Evolutionary conservation across 2,888 invertebrate genomes (phyloP).

Genomic region (Hydropsyche betteni): DNA sequence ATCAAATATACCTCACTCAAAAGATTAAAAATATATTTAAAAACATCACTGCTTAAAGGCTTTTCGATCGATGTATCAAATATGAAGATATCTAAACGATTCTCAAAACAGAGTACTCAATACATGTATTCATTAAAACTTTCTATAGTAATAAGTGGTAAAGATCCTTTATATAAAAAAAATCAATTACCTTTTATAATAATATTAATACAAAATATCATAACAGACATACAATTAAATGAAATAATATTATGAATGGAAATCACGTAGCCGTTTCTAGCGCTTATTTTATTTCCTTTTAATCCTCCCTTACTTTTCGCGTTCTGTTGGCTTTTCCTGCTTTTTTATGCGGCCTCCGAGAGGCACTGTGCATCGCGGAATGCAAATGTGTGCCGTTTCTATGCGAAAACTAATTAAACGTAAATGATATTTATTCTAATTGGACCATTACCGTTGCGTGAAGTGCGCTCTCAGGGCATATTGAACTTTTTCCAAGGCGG

Average conservation of each 20-base stretch:
- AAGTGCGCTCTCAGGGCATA: constrained; percentile 34
- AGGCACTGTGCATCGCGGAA: constrained; percentile 32
- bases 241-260: constrained; percentile 27
- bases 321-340: constrained; percentile 7
- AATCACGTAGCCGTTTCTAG: constrained; percentile 33
- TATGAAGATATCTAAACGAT: too few species aligned
- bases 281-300: constrained; percentile 35
- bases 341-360: constrained; percentile 1
- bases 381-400: constrained; percentile 47
- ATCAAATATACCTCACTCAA: too few species aligned
- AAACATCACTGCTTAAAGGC: too few species aligned
- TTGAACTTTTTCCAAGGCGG: constrained; percentile 12
- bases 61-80: too few species aligned
- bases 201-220: too few species aligned
- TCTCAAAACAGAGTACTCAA: too few species aligned
- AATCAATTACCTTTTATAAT: too few species aligned
- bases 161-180: too few species aligned
- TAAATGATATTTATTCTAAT: constrained; percentile 52
- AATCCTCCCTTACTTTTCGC: constrained; percentile 1
- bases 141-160: too few species aligned
- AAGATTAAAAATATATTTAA: too few species aligned
- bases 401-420: constrained; percentile 47
- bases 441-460: constrained; percentile 45
- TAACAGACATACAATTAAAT: too few species aligned
- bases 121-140: too few species aligned